phyloP scores from a whole-genome alignment of 2,888 invertebrate species.

The Idaea biselata region DNA sequence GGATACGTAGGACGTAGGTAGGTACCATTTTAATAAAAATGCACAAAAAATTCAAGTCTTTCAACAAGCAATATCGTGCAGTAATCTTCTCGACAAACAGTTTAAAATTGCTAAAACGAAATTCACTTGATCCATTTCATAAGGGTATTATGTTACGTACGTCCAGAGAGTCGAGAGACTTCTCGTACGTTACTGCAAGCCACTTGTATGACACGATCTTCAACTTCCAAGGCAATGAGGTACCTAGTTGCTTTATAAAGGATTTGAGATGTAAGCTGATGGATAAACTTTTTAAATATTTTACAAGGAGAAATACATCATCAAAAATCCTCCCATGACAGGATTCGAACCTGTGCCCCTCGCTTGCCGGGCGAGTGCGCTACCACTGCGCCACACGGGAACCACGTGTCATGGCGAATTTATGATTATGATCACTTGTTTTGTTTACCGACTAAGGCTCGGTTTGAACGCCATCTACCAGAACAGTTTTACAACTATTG shows the following conservation, averaged over 20 bases:
- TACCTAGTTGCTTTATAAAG: not conserved
- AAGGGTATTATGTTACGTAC: not conserved
- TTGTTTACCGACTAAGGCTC: too few species aligned
- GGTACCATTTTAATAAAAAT: not conserved
- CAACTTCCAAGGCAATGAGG: not conserved
- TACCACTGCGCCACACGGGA: too few species aligned
- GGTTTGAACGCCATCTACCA: too few species aligned
- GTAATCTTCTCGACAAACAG: not conserved
- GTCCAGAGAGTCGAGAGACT: not conserved
- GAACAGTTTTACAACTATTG: too few species aligned
- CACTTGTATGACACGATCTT: conserved; percentile 1
- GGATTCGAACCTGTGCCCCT: too few species aligned
- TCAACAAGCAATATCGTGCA: not conserved
- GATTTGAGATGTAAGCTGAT: not conserved
- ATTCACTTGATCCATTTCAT: not conserved
- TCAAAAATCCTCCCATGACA: too few species aligned
- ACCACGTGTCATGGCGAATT: too few species aligned
- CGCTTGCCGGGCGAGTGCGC: too few species aligned
- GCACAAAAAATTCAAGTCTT: not conserved
- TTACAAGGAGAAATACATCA: too few species aligned
- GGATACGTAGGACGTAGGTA: too few species aligned
- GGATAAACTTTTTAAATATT: not conserved
- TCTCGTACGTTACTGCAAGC: not conserved
- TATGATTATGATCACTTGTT: too few species aligned
- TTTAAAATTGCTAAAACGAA: not conserved